Base-by-base conservation (phyloP, 2,113 vertebrate species). In the Megaceryle torquata region DNA sequence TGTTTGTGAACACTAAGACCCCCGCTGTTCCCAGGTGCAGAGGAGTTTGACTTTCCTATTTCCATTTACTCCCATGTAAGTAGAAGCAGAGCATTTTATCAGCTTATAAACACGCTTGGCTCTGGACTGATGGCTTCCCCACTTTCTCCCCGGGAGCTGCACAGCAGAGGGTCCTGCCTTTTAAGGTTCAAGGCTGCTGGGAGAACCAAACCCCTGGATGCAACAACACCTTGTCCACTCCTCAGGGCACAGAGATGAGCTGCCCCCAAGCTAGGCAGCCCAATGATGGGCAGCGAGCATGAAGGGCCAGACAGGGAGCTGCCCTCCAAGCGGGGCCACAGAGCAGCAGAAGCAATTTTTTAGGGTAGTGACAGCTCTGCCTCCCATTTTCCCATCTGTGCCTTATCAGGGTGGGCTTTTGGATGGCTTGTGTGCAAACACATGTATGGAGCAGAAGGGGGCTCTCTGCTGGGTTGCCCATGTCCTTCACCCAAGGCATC, bases 81-180 rank as follows among this genome's bases (percentile, higher is more conserved):
- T 25, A 60, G 41, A 51, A 71, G n/a, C 60, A 28, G 54, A 48
- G 35, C 43, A 54, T 54, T 86, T 82, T 54, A 88, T 29, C 29
- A 79, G 51, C 15, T 61, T 72, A 61, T 75, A 69, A 70, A 56
- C 20, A 46, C 0, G 0, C 28, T 74, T 48, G 12, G 14, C 44
- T 57, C 48, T 29, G 44, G 44, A 31, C 37, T 10, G 21, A 20
- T 2, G 2, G 8, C 24, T 87, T 70, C 22, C 50, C 19, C 57
- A 4, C 51, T 50, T 39, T 65, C 6, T 3, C 37, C 7, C 22
- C 0, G 0, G 74, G 26, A 64, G 13, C 11, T 7, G 5, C 7
- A 53, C 25, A 59, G 56, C 17, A 48, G 37, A 82, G 15, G 13
- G 28, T 31, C 51, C 39, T 76, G 51, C 24, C 8, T 68, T 61